Conservation (phyloP, 2,888 invertebrate species). For the Ganaspis brasiliensis region DNA sequence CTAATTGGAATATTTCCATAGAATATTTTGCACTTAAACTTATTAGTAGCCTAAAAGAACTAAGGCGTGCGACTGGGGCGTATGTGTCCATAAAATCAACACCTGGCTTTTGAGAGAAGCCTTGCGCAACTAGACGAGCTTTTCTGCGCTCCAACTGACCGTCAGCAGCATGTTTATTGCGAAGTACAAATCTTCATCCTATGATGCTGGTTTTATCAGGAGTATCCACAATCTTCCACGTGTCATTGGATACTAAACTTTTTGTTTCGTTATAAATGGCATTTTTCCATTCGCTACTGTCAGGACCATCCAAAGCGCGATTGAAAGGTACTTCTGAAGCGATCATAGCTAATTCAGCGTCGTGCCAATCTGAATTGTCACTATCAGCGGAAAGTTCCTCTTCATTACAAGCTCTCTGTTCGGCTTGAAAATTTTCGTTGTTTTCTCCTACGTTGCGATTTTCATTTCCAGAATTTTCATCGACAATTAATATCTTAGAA, state of each 20-base stretch:
- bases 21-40: slow-evolving; percentile 33
- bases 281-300: slow-evolving; percentile 51
- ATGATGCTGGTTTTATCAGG: slow-evolving; percentile 44
- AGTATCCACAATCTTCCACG: slow-evolving; percentile 49
- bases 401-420: not conserved
- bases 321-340: slow-evolving; percentile 41
- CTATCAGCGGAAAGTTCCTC: not conserved
- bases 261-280: slow-evolving; percentile 44
- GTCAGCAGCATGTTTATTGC: slow-evolving; percentile 53
- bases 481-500: not conserved
- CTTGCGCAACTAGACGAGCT: slow-evolving; percentile 58
- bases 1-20: slow-evolving; percentile 45
- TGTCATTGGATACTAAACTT: slow-evolving; percentile 48
- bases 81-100: slow-evolving; percentile 58
- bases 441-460: not conserved
- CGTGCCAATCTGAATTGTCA: not conserved
- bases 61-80: slow-evolving; percentile 42
- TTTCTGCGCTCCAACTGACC: slow-evolving; percentile 54
- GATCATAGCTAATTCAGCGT: slow-evolving; percentile 15
- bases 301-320: slow-evolving; percentile 40
- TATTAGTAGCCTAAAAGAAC: slow-evolving; percentile 48
- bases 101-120: slow-evolving; percentile 53
- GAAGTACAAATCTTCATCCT: slow-evolving; percentile 47
- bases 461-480: not conserved
- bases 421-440: not conserved